Base-by-base conservation (phyloP, 2,113 vertebrate genomes). In the Acanthochromis polyacanthus region DNA sequence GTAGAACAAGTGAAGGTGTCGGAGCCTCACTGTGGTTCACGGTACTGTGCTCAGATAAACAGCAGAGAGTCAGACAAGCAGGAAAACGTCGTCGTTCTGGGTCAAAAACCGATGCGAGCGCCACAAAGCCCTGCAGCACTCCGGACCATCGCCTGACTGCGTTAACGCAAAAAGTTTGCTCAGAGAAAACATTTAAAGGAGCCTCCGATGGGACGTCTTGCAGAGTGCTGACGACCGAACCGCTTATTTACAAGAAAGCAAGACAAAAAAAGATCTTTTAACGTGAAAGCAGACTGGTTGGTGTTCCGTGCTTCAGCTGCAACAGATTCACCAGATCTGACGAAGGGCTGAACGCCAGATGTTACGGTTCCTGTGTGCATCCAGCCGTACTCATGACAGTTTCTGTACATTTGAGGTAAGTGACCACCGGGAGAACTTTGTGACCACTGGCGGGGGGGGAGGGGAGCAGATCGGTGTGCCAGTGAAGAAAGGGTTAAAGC, bases 351-450 rank as follows among this genome's bases (percentile, higher is more conserved):
- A 45, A 50, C 23, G 32, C 53, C 5, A 53, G 63, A 78, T 14
- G 52, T 64, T 71, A 15, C 40, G 15, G 12, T n/a, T 51, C 17
- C 48, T 60, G 75, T 55, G 63, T 60, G 15, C 20, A 53, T 70
- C 82, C 88, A 73, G 81, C 57, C 60, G n/a, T 56, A 12, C 1
- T 2, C 28, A 51, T 19, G 50, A 70, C 25, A 55, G 71, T 66
- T 69, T 51, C 3, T 46, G 17, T 69, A 50, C 65, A 48, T 53
- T 28, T 89, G 90, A 91, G 84, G 90, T 91, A 88, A 89, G 62
- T 38, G 57, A 59, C 61, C 46, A 72, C 63, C 57, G 75, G 80
- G 7, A 5, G 67, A 68, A 30, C 30, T 5, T 30, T 87, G 62
- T 45, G 57, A 59, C 61, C 51, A 70, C 63, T 57, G 75, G 80